These are phyloP conservation scores for Iselma pallidipennis DNA, from an alignment of 2,888 invertebrate genomes.

Conservation along the genomic window DNA sequence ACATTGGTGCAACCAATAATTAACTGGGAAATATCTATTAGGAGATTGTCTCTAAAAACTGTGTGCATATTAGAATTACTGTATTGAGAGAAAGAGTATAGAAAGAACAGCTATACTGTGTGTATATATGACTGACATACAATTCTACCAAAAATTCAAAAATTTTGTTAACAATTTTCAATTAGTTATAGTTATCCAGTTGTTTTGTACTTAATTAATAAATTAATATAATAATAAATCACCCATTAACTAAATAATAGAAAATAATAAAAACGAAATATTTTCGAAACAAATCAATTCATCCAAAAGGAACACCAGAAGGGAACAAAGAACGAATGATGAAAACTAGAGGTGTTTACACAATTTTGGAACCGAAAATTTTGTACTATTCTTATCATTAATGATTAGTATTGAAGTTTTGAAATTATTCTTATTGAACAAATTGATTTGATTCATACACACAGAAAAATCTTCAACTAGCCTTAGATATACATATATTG, in stretches of 20 bases:
- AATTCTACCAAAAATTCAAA: constrained; percentile 36
- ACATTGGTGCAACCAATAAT: neutral
- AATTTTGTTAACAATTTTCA: constrained; percentile 29
- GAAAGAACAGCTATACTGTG: constrained; percentile 15
- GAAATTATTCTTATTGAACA: neutral
- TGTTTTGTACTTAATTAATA: constrained; percentile 42
- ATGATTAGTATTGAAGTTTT: neutral
- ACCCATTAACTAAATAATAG: constrained; percentile 29
- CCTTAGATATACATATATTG: neutral
- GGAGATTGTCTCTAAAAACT: constrained; percentile 22
- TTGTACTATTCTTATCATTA: too few relatives aligned
- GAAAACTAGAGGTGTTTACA: too few relatives aligned
- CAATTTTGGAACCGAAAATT: too few relatives aligned
- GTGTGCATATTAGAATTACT: constrained; percentile 25
- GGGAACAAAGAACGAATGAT: too few relatives aligned
- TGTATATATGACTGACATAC: constrained; percentile 35
- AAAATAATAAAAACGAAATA: neutral
- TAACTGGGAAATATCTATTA: neutral
- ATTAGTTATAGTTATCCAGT: constrained; percentile 30
- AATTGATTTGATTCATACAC: constrained; percentile 7
- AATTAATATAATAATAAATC: constrained; percentile 39
- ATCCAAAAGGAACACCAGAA: too few relatives aligned
- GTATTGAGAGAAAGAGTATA: constrained; percentile 29
- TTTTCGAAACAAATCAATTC: neutral
- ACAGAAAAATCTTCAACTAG: constrained; percentile 8